A percentile compares a stretch with the other conserved stretches of the same genome.
These are phyloP conservation scores for Periphyllus acericola DNA, from an alignment of 2,888 invertebrate genomes.

Conservation along the genomic window DNA sequence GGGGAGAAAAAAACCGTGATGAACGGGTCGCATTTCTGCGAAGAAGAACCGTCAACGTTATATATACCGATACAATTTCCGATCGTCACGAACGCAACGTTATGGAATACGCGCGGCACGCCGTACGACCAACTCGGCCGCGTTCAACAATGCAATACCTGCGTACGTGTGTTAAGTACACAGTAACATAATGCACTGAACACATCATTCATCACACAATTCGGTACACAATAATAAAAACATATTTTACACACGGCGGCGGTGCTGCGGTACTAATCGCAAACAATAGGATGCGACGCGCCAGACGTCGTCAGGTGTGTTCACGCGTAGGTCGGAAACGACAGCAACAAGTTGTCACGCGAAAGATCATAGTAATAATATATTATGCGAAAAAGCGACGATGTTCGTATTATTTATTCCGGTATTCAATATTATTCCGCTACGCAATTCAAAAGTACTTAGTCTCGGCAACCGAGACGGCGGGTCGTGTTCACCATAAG, in stretches of 20 bases:
- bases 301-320: conserved; percentile 44
- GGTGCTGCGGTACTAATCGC: background rate
- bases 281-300: conserved; percentile 42
- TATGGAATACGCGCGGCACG: background rate
- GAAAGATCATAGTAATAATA: background rate
- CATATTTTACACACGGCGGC: background rate
- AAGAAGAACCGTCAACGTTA: no score
- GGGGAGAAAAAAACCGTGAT: no score
- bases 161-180: background rate
- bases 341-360: conserved; percentile 33
- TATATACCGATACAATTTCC: no score
- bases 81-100: background rate
- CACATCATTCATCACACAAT: background rate
- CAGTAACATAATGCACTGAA: background rate
- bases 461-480: background rate
- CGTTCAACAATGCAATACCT: background rate
- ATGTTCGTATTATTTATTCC: no score
- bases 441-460: no score
- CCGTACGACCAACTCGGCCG: background rate
- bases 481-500: background rate
- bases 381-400: background rate
- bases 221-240: background rate
- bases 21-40: no score
- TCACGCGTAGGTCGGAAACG: conserved; percentile 26
- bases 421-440: no score